Evolutionary conservation across 2,888 invertebrate species (phyloP).

Genomic region (Nemoura dubitans): DNA sequence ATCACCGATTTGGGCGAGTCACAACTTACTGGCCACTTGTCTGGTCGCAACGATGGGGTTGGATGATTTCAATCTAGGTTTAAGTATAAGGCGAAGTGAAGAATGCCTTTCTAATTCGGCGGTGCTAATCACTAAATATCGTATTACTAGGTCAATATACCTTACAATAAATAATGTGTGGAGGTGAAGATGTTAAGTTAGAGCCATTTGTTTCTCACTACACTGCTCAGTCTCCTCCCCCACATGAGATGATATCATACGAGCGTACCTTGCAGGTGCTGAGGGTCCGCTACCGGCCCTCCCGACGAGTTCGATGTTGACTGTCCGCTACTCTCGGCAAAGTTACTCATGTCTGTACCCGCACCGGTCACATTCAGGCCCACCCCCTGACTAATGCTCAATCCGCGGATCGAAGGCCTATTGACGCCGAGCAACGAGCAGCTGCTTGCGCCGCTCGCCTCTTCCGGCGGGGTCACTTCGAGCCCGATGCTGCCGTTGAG

Average conservation of each 20-base stretch:
- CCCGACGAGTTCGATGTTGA: conserved; percentile 25
- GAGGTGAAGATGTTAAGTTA: conserved; percentile 58
- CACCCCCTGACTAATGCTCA: conserved; percentile 32
- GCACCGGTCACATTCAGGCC: conserved; percentile 21
- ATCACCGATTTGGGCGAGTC: background rate
- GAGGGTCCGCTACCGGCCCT: conserved; percentile 66
- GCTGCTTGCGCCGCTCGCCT: conserved; percentile 66
- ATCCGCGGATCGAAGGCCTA: background rate
- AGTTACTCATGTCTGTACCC: conserved; percentile 29
- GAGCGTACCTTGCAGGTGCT: conserved; percentile 87
- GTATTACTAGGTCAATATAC: too few relatives aligned
- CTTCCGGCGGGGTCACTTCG: conserved; percentile 76
- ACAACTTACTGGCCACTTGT: background rate
- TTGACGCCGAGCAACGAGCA: conserved; percentile 20
- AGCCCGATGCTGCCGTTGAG: conserved; percentile 87
- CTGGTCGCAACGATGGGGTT: background rate
- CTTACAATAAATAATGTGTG: conserved; percentile 28
- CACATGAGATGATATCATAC: conserved; percentile 96
- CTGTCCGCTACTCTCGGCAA: background rate
- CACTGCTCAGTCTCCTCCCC: conserved; percentile 86
- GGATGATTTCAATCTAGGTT: conserved; percentile 2
- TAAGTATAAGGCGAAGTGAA: conserved; percentile 1
- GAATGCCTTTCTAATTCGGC: background rate
- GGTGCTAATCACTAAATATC: background rate
- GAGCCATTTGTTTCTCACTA: conserved; percentile 76